Evolutionary conservation across 30 jellyfish, hydroid and myxozoan genomes (phyloP), one percentile per base, ranked within the genome.

Genomic region (Aurelia aurita complex sp. Pacific): DNA sequence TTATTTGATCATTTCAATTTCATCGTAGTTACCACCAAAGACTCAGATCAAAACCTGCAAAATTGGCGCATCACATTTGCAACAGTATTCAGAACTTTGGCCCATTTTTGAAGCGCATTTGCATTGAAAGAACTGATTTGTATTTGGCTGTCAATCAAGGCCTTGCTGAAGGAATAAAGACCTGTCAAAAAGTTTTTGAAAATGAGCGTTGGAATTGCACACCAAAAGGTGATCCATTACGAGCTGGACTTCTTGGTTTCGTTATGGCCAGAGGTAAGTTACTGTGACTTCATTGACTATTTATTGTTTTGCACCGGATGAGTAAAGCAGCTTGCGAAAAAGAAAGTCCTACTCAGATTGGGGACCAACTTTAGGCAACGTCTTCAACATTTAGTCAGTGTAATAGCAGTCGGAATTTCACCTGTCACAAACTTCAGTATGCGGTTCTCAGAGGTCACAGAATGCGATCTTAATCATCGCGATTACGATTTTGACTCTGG

Each of bases 201-300:
- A 76, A 85, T 52, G 89, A 88, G 29, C 90, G 98, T 18, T 94
- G 98, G 98, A 94, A 94, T 73, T 94, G 98, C 81, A 82, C 97
- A 14, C 89, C 97, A 15, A 76, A 71, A 38, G 94, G 90, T 16
- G 88, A 77, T 19, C 90, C 87, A 1, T 16, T 66, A 36, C 54
- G 72, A 35, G 61, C 82, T 52, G 93, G 85, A 13, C 63, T 94
- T 9, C 92, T 94, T 16, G 97, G 97, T 6, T 81, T 83, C 35
- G 96, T 88, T 42, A 94, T 94, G 98, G 97, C 98, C 38, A 76
- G 97, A 94, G 98, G 98, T 94, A 38, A 0, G 87, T 42, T 42
- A 7, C 23, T 29, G 0, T 19, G 16, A 11, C 16, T 68, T 68
- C 13, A n/a, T 16, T 18, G 29, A 23, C 19, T 68, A 18, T 16